Conservation (phyloP, 37 sponge, comb jelly and placozoan species). For the Geodia barretti region DNA sequence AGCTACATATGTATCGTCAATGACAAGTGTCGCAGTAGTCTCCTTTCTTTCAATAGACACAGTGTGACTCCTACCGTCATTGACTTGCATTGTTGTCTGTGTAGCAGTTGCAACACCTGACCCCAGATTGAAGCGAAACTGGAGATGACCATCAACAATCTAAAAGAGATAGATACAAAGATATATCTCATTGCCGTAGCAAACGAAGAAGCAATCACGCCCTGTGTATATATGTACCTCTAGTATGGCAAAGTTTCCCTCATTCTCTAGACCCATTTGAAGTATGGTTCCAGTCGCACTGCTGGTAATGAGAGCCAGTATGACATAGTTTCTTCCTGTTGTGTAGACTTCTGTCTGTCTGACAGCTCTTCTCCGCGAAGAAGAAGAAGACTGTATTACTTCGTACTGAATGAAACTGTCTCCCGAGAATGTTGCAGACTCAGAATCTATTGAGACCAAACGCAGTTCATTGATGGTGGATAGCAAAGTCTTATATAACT, state of each 20-base stretch:
- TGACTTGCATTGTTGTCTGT: slow-evolving; percentile 1
- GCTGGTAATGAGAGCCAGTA: slow-evolving; percentile 32
- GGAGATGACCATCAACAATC: slow-evolving; percentile 56
- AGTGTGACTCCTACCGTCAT: slow-evolving; percentile 35
- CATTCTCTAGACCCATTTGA: slow-evolving; percentile 27
- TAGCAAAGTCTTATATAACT: not conserved
- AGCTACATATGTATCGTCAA: slow-evolving; percentile 36
- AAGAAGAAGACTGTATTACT: not conserved
- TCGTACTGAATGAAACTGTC: slow-evolving; percentile 42
- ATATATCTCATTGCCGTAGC: not conserved
- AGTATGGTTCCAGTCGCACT: slow-evolving; percentile 34
- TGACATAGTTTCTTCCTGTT: slow-evolving; percentile 25
- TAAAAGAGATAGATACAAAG: not conserved
- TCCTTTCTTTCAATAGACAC: slow-evolving; percentile 40
- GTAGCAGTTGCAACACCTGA: slow-evolving; percentile 37
- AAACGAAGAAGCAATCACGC: not conserved
- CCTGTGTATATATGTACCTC: slow-evolving; percentile 24
- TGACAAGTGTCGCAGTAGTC: slow-evolving; percentile 10
- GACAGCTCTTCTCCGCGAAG: not conserved
- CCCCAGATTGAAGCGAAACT: slow-evolving; percentile 71
- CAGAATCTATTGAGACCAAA: slow-evolving; percentile 9
- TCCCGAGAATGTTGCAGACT: slow-evolving; percentile 54
- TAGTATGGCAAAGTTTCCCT: slow-evolving; percentile 19
- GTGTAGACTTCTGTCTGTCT: slow-evolving; percentile 8
- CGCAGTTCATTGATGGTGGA: not conserved